Percentiles rank a stretch among this genome's conserved stretches.
phyloP scores from a whole-genome alignment of 1,140 invertebrate species.

The Rhopalosiphum padi region DNA sequence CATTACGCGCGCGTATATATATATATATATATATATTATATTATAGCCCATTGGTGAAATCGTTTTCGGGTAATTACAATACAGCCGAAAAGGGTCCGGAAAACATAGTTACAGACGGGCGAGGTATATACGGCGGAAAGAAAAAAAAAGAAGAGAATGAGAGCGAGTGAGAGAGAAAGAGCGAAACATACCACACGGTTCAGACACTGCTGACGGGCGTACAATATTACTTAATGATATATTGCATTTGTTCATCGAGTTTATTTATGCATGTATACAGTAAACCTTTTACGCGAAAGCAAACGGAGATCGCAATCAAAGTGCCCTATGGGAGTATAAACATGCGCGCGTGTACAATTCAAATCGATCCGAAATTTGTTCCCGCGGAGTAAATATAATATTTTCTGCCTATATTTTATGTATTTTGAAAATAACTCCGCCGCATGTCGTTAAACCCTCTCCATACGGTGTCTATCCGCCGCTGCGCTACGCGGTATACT shows the following conservation, averaged over 20 bases:
- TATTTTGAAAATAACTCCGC: background rate
- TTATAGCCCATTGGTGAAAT: constrained; percentile 11
- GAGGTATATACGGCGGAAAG: background rate
- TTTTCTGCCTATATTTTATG: background rate
- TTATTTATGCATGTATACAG: constrained; percentile 30
- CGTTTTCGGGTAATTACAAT: constrained; percentile 50
- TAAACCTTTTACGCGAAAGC: constrained; percentile 25
- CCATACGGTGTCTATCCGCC: background rate
- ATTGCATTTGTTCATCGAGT: constrained; percentile 35
- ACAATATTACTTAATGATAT: constrained; percentile 44
- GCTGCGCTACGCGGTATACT: background rate
- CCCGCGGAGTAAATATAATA: background rate
- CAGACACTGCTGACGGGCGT: constrained; percentile 19
- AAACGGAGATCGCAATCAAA: constrained; percentile 7
- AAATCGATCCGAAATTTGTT: constrained; percentile 14
- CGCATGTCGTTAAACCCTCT: background rate
- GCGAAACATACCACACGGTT: background rate
- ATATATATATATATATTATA: background rate
- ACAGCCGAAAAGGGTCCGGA: constrained; percentile 31
- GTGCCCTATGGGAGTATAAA: background rate
- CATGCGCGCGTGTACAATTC: background rate
- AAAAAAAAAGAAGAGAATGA: background rate
- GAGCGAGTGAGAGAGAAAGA: background rate
- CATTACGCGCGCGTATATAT: background rate
- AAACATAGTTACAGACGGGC: background rate